These are phyloP conservation scores for Eupithecia exiguata DNA, from an alignment of 2,888 invertebrate species.

Conservation along the genomic window DNA sequence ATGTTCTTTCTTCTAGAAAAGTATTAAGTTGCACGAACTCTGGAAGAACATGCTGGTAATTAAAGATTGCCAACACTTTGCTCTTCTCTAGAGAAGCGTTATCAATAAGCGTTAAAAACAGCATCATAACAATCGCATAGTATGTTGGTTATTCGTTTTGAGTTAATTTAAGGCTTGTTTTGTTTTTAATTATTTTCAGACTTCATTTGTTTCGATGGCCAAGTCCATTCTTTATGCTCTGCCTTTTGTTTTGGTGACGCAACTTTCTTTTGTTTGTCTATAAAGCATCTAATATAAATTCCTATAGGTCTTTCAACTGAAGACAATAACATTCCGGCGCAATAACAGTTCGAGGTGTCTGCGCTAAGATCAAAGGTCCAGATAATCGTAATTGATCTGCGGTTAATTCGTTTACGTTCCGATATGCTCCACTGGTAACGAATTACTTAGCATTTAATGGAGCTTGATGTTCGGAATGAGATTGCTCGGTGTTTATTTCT, in stretches of 20 bases:
- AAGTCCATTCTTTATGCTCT: neutral
- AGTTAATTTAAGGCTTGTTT: neutral
- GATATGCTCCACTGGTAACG: slow-evolving; percentile 30
- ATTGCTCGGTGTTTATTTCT: slow-evolving; percentile 24
- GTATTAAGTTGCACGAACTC: neutral
- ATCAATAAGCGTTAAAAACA: neutral
- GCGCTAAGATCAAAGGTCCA: slow-evolving; percentile 39
- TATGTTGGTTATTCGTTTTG: too few species aligned
- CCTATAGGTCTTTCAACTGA: slow-evolving; percentile 21
- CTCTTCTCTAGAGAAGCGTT: too few species aligned
- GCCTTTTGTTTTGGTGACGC: slow-evolving; percentile 18
- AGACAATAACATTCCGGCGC: slow-evolving; percentile 27
- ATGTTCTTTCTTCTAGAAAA: slow-evolving; percentile 4
- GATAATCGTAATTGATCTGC: slow-evolving; percentile 39
- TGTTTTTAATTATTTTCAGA: neutral
- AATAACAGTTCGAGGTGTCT: slow-evolving; percentile 17
- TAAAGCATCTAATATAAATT: neutral
- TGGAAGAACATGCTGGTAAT: neutral
- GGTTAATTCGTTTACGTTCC: slow-evolving; percentile 38
- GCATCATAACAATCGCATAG: neutral
- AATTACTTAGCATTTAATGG: slow-evolving; percentile 36
- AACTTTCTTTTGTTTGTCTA: slow-evolving; percentile 13
- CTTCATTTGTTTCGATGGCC: neutral
- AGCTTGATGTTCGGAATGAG: slow-evolving; percentile 28
- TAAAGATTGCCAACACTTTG: neutral